A percentile compares a stretch with the other conserved stretches of the same genome.
These are phyloP conservation scores for Cephus spinipes DNA, from an alignment of 2,888 invertebrate species.

Conservation along the genomic window DNA sequence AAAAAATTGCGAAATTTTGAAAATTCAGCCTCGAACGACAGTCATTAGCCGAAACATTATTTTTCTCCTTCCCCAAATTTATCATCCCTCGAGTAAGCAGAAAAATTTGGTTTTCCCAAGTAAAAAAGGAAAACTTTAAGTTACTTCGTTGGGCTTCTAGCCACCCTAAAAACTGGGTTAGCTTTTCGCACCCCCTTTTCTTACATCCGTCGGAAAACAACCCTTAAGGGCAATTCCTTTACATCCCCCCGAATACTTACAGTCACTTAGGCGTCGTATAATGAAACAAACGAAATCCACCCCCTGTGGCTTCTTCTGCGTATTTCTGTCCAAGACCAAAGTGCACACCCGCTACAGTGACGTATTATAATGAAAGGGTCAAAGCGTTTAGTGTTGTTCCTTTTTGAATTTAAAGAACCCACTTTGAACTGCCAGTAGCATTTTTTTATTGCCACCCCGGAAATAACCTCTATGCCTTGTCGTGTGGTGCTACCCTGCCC, in stretches of 20 bases:
- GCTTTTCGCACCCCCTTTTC: neutral
- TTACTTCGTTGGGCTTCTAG: neutral
- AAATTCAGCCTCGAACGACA: neutral
- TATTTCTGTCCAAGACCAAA: neutral
- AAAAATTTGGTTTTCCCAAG: neutral
- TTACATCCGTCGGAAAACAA: neutral
- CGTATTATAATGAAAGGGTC: neutral
- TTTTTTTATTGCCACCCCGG: neutral
- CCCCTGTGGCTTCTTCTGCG: neutral
- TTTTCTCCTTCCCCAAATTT: neutral
- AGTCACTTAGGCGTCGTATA: neutral
- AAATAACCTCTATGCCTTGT: neutral
- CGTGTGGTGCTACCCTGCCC: neutral
- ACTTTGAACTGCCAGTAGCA: neutral
- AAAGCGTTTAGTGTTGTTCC: neutral
- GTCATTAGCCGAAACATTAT: neutral
- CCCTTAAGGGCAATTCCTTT: constrained; percentile 1
- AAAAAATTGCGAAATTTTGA: neutral
- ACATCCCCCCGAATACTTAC: neutral
- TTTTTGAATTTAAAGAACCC: neutral
- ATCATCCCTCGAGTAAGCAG: neutral
- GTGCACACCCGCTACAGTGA: neutral
- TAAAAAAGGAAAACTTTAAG: neutral
- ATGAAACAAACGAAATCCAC: neutral
- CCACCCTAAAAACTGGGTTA: neutral